Base-by-base conservation (phyloP, 2,888 invertebrate species). In the Drosophila anomalipes region DNA sequence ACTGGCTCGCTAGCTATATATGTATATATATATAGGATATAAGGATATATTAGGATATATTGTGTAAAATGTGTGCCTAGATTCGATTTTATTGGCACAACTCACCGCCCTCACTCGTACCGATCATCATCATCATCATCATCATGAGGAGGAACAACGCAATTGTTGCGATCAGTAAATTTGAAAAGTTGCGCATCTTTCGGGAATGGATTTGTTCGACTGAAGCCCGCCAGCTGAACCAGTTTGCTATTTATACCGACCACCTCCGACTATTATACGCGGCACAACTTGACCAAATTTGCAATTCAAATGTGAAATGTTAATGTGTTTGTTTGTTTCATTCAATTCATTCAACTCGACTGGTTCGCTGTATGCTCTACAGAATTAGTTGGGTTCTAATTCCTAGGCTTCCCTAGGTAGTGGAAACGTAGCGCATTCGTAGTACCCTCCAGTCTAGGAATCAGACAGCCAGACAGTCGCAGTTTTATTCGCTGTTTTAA, bases 1-100 rank as follows among this genome's bases (percentile, higher is more conserved):
- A 92, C 87, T 7, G 92, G 92, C 41, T 92, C 86, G 19, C 80
- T 82, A 12, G 59, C 91, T 86, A 54, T 14, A 35, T 12, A 39
- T 19, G n/a, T 2, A 6, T 2, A 39, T 16, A 37, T 22, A n/a
- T 32, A 32, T 52, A 4, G 19, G 1, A 37, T 37, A 9, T n/a
- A n/a, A n/a, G 4, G 14, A 35, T 44, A 41, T n/a, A 26, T 26
- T 26, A 22, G 47, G 47, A 47, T 47, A 22, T 7, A 26, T 9
- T 26, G 4, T 47, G 26, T 26, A 7, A 26, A 4, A 47, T 47
- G 6, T 47, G 26, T 47, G 47, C 2, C 14, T 22, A 7, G 14
- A 47, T 16, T 26, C 22, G 26, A 26, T 47, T 16, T 2, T 9
- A 47, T 26, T 1, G 1, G 10, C 7, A 3, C 2, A 9, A 7